Conservation (phyloP, 2,888 invertebrate genomes). For the Sphaerophoria rueppellii region DNA sequence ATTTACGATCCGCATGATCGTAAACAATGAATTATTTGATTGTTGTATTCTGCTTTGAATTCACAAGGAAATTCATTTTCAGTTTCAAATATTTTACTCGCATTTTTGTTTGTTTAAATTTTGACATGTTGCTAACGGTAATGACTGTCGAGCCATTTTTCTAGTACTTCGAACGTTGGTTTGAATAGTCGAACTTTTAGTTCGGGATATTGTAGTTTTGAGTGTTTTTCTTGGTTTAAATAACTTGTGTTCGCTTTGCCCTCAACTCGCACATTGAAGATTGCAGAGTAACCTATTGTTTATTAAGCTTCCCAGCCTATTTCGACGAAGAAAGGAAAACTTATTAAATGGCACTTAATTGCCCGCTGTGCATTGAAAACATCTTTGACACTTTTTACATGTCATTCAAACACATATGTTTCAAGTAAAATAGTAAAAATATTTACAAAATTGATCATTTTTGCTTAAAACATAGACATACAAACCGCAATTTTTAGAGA, state of each 20-base stretch:
- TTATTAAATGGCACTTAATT: conserved; percentile 12
- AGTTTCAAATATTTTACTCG: not conserved
- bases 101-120: not conserved
- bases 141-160: not conserved
- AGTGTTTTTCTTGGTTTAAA: too few relatives aligned
- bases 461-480: not conserved
- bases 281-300: too few relatives aligned
- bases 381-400: not conserved
- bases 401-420: not conserved
- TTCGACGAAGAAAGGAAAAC: not conserved
- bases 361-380: not conserved
- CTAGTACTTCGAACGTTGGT: not conserved
- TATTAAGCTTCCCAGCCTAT: too few relatives aligned
- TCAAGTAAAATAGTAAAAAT: not conserved
- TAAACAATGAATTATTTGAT: conserved; percentile 45
- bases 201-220: too few relatives aligned
- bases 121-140: too few relatives aligned
- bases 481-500: conserved; percentile 18
- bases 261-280: too few relatives aligned
- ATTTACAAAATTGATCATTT: not conserved
- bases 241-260: too few relatives aligned
- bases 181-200: not conserved
- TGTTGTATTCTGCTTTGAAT: conserved; percentile 39
- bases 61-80: conserved; percentile 24
- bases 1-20: conserved; percentile 71